Evolutionary conservation across 1,140 invertebrate genomes (phyloP).

Genomic region (Trichonephila clavipes): DNA sequence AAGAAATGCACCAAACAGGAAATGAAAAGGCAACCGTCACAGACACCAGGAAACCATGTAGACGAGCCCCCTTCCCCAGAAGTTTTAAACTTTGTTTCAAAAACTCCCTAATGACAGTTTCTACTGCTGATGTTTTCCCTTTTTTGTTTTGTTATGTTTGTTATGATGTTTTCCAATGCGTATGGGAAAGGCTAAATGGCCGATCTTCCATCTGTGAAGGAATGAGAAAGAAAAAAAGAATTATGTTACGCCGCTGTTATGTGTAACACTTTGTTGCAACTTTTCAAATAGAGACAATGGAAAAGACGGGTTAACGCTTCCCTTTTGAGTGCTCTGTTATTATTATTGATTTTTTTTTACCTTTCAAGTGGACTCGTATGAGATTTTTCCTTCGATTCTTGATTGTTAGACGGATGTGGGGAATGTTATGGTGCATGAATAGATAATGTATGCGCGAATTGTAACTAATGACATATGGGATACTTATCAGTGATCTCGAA

Average conservation of each 20-base stretch:
- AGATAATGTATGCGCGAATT: conserved; percentile 15
- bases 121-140: not conserved
- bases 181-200: conserved; percentile 8
- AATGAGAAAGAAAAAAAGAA: not conserved
- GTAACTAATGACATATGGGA: not conserved
- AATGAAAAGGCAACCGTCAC: not conserved
- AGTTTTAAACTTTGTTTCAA: conserved; percentile 13
- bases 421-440: not conserved
- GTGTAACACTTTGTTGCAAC: not conserved
- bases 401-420: conserved; percentile 10
- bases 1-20: not conserved
- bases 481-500: not conserved
- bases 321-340: not conserved
- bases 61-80: not conserved
- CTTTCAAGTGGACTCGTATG: not conserved
- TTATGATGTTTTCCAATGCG: conserved; percentile 7
- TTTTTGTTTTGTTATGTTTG: not conserved
- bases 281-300: not conserved
- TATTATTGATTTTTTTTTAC: not conserved
- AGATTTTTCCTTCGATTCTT: not conserved
- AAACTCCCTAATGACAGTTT: conserved; percentile 22
- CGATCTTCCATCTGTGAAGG: conserved; percentile 2
- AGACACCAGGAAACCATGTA: conserved; percentile 10
- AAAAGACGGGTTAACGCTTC: conserved; percentile 1
- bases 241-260: not conserved